Conservation (phyloP, 2,888 invertebrate species). For the Pseudoips prasinana region DNA sequence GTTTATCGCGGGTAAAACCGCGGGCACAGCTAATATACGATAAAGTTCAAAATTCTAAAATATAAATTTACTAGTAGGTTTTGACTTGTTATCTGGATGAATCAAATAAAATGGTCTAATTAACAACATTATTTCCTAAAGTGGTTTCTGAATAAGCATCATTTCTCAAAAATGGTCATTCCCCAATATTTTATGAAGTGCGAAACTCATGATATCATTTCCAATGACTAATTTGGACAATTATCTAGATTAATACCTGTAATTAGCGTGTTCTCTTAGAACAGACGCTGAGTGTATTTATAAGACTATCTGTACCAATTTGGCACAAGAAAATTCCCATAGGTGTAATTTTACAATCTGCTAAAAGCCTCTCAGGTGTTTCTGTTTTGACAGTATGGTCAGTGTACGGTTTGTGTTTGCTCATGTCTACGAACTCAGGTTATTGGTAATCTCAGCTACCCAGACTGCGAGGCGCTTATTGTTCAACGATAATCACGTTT, state of each 20-base stretch:
- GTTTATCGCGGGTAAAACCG: too few species aligned
- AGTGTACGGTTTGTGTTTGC: conserved; percentile 28
- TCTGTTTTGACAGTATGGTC: conserved; percentile 20
- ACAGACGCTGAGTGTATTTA: conserved; percentile 29
- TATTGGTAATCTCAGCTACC: conserved; percentile 29
- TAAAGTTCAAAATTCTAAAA: too few species aligned
- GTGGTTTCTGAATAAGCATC: too few species aligned
- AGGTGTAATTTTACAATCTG: conserved; percentile 39
- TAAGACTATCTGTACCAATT: conserved; percentile 14
- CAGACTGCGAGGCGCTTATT: conserved; percentile 54
- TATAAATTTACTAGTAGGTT: too few species aligned
- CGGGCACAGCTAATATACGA: too few species aligned
- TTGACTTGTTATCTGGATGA: too few species aligned
- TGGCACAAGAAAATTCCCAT: conserved; percentile 26
- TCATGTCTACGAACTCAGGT: conserved; percentile 27
- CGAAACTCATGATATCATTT: conserved; percentile 67
- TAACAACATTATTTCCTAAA: too few species aligned
- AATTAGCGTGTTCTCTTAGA: conserved; percentile 47
- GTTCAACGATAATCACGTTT: not conserved
- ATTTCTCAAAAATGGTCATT: conserved; percentile 16
- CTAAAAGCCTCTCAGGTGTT: conserved; percentile 30
- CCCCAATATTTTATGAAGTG: too few species aligned
- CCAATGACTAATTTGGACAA: conserved; percentile 54
- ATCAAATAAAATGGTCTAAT: too few species aligned
- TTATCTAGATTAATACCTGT: conserved; percentile 56